Evolutionary conservation across 2,888 invertebrate species (phyloP).

Genomic region (Lepidonotus clava): DNA sequence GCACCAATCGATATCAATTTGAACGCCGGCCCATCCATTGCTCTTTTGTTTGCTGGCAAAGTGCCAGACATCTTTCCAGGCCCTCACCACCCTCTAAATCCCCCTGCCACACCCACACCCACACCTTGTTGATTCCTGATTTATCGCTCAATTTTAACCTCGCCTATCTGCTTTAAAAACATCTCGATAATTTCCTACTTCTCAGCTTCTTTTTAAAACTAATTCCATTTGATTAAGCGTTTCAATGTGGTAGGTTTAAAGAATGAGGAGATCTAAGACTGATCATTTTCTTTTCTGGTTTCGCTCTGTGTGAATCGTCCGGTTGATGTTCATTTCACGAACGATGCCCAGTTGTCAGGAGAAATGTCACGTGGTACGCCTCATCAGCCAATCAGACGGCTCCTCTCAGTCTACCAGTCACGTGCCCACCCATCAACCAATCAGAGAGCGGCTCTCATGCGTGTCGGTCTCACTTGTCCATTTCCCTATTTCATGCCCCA

Average conservation of each 20-base stretch:
- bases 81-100: background rate
- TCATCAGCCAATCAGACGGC: background rate
- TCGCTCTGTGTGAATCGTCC: background rate
- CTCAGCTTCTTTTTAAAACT: too few species aligned
- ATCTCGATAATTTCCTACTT: too few species aligned
- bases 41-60: background rate
- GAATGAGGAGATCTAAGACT: too few species aligned
- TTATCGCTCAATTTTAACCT: too few species aligned
- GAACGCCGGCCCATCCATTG: background rate
- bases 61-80: background rate
- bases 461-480: too few species aligned
- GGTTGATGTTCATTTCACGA: background rate
- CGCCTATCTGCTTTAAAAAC: too few species aligned
- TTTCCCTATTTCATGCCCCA: background rate
- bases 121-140: too few species aligned
- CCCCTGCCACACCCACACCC: too few species aligned
- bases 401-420: background rate
- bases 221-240: too few species aligned
- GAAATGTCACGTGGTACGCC: background rate
- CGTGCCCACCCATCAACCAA: background rate
- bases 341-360: background rate
- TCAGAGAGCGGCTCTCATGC: too few species aligned
- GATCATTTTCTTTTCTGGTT: too few species aligned
- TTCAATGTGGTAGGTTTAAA: too few species aligned
- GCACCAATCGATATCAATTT: background rate